Base-by-base conservation (phyloP, 2,113 vertebrate species). In the Chascanopsetta lugubris region DNA sequence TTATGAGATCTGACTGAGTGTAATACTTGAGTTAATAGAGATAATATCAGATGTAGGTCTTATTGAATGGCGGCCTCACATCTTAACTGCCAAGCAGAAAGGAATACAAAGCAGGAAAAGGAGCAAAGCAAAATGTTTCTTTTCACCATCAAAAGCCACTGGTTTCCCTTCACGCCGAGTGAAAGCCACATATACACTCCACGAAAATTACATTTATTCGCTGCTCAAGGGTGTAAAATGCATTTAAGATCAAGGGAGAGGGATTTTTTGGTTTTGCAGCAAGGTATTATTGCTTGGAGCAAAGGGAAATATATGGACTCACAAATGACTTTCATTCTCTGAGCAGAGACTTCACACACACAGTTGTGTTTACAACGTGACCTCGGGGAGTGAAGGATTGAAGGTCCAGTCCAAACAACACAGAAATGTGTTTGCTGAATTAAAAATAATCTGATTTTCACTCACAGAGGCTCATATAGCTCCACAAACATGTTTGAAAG, bases 1-100 rank as follows among this genome's bases (percentile, higher is more conserved):
- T 74, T 62, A 56, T 75, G 70, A 63, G 67, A 70, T 77, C 34
- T 76, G 70, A 72, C 57, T 50, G 68, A 77, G 55, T 56, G 43
- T 79, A 73, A 86, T 83, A 56, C 54, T 72, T 46, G 57, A 63
- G 79, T 83, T 81, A 79, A 82, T 81, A 75, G 73, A 81, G 69
- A 85, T 78, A 64, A 77, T 81, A 87, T 88, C 73, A 75, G 57
- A 77, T 61, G 70, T 57, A 0, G 24, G 46, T 79, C 79, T 81
- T 77, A 73, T 84, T 84, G 74, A 79, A 76, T 68, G 50, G 65
- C 58, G 64, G 51, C 64, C 74, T 49, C 57, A 65, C 83, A 59
- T 66, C 51, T 46, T 64, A 74, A 83, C 59, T 75, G 72, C 62
- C 49, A 48, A 53, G 45, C 57, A 48, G 47, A 78, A 67, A 67